Base-by-base conservation (phyloP, 2,797 vertebrate genomes). In the Rhinella marina region DNA sequence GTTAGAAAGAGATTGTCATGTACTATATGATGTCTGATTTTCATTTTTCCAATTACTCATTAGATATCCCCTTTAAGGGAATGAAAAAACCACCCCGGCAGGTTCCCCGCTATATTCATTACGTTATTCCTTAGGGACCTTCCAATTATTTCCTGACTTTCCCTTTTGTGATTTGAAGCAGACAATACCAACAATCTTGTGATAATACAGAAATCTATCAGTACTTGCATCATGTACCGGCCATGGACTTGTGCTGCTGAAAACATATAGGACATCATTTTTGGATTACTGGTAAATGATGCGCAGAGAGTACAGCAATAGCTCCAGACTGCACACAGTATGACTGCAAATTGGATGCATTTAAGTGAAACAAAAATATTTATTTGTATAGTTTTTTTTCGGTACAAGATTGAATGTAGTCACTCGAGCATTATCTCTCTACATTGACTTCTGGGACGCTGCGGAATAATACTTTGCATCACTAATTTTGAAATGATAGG, bases 291-390 rank as follows among this genome's bases (percentile, higher is more conserved):
- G 72, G 56, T 61, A 77, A 85, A 61, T 50, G 83, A 77, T 76
- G 83, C 83, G 17, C 27, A 27, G 32, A 75, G 23, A 27, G 78
- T 21, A 84, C 56, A 84, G 75, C 23, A 8, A 84, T 56, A 25
- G 68, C 70, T 84, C 27, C 70, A 61, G 78, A 59, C 48, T 7
- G 82, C 82, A 59, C 54, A 76, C 83, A 52, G 23, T 4, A 21
- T 29, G 56, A 25, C 83, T 85, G 72, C 54, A 85, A 85, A 85
- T 85, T 85, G 83, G 83, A 77, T 50, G 70, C 83, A 85, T 85
- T 77, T 85, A 62, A 77, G 70, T 85, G 83, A 85, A 85, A 85
- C 83, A 85, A 85, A 76, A 85, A 76, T 85, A 85, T 85, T 85
- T 85, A 77, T 85, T 85, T 85, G 72, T 77, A 27, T 85, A 54